phyloP scores from a whole-genome alignment of 2,888 invertebrate genomes.

The Stegophylla sp. region DNA sequence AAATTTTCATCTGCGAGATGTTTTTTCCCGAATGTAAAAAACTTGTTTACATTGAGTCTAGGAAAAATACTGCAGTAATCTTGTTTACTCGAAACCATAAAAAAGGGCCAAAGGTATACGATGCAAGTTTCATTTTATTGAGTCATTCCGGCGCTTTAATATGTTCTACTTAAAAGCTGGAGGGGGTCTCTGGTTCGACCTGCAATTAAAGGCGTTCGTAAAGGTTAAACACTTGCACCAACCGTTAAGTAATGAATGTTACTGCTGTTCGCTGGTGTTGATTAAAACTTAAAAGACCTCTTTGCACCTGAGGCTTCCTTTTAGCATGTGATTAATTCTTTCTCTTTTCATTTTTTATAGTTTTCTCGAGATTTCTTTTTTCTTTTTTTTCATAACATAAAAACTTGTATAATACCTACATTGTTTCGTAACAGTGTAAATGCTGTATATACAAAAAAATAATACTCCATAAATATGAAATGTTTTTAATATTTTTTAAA shows the following conservation, averaged over 20 bases:
- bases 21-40: neutral
- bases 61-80: slow-evolving; percentile 1
- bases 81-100: slow-evolving; percentile 44
- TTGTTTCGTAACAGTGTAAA: neutral
- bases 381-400: neutral
- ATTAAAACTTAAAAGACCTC: slow-evolving; percentile 55
- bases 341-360: slow-evolving; percentile 30
- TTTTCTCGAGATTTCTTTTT: slow-evolving; percentile 40
- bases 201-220: slow-evolving; percentile 49
- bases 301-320: slow-evolving; percentile 55
- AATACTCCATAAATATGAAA: neutral
- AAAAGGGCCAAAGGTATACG: slow-evolving; percentile 53
- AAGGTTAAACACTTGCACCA: slow-evolving; percentile 55
- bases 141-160: slow-evolving; percentile 50
- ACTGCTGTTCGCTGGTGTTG: slow-evolving; percentile 53
- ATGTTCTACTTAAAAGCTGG: slow-evolving; percentile 53
- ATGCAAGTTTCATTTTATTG: slow-evolving; percentile 56
- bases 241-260: slow-evolving; percentile 56
- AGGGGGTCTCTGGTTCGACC: slow-evolving; percentile 29
- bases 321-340: slow-evolving; percentile 50
- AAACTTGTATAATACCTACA: neutral
- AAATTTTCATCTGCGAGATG: neutral
- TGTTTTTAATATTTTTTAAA: neutral
- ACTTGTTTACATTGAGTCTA: neutral
- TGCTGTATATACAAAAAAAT: neutral